Evolutionary conservation across 2,888 invertebrate genomes (phyloP), one percentile per base, ranked within the genome.

Genomic region (Cephus pygmeus): DNA sequence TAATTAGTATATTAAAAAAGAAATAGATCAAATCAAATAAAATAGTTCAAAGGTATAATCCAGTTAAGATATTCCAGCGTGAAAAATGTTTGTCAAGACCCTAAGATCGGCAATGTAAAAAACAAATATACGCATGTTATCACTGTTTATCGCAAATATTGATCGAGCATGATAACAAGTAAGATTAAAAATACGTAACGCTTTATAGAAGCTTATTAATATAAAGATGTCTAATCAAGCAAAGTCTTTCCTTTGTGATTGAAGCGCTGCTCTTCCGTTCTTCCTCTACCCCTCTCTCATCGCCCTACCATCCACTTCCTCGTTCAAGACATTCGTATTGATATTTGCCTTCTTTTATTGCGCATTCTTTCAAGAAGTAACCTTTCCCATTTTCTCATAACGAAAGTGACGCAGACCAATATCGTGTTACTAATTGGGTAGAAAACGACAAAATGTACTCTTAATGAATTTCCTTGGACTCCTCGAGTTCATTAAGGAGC

Each of bases 281-380:
- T 23, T 31, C 30, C 11, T 56, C 56, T 56, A 56, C 56, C 23
- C 56, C 56, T 56, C 23, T 6, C 15, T 23, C 56, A 9, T 23
- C 1, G 15, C 23, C 6, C 15, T 23, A 23, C 15, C 15, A 31
- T 15, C 76, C 77, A n/a, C 73, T 74, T 30, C n/a, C 69, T 34
- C 73, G 36, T 71, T 35, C 69, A 35, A 35, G 40, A 69, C 40
- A 73, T 79, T 78, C 82, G 78, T 85, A 86, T 85, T 86, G 87
- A 86, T 85, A 82, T 87, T 87, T 86, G 79, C 81, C 77, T 83
- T 85, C 82, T 84, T 84, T 87, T 86, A 86, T 85, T 86, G 81
- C 84, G 33, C 73, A 69, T 74, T 74, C 76, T 71, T 78, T 69
- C 73, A 75, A 73, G 15, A 31, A 33, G 71, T 71, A 71, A 15